Percentiles rank a stretch among this genome's conserved stretches.
Evolutionary conservation across 1,140 invertebrate species (phyloP).

Genomic region (Cotesia glomerata): DNA sequence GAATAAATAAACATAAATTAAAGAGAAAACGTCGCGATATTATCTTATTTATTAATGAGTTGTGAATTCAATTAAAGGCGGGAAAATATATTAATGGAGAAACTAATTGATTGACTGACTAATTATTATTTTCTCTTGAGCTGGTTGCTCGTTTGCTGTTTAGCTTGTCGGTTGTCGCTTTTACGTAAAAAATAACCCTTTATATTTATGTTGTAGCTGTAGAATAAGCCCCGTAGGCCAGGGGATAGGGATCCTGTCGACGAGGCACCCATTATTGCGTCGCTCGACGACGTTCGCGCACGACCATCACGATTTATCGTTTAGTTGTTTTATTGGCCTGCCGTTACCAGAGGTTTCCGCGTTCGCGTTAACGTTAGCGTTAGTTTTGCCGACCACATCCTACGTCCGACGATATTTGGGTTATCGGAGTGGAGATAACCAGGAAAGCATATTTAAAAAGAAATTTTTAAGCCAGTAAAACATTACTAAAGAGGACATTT

Average conservation of each 20-base stretch:
- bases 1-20: too few relatives aligned
- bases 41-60: too few relatives aligned
- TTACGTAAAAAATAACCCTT: slow-evolving; percentile 40
- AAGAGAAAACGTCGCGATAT: too few relatives aligned
- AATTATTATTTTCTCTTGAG: background rate
- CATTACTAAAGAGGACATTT: background rate
- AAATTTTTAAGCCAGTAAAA: background rate
- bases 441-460: slow-evolving; percentile 19
- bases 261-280: slow-evolving; percentile 47
- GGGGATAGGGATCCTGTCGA: slow-evolving; percentile 21
- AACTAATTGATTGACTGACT: too few relatives aligned
- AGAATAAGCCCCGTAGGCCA: slow-evolving; percentile 20
- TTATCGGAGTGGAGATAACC: slow-evolving; percentile 35
- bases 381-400: background rate
- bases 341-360: slow-evolving; percentile 37
- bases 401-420: slow-evolving; percentile 31
- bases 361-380: too few relatives aligned
- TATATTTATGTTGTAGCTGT: slow-evolving; percentile 25
- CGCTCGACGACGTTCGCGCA: slow-evolving; percentile 42
- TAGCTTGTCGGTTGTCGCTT: too few relatives aligned
- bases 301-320: slow-evolving; percentile 46
- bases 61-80: too few relatives aligned
- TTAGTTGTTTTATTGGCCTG: slow-evolving; percentile 48
- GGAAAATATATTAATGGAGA: too few relatives aligned
- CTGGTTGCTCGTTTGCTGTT: background rate